These are phyloP conservation scores for Macrotrachela quadricornifera DNA, from an alignment of 1,140 invertebrate genomes.

Conservation along the genomic window DNA sequence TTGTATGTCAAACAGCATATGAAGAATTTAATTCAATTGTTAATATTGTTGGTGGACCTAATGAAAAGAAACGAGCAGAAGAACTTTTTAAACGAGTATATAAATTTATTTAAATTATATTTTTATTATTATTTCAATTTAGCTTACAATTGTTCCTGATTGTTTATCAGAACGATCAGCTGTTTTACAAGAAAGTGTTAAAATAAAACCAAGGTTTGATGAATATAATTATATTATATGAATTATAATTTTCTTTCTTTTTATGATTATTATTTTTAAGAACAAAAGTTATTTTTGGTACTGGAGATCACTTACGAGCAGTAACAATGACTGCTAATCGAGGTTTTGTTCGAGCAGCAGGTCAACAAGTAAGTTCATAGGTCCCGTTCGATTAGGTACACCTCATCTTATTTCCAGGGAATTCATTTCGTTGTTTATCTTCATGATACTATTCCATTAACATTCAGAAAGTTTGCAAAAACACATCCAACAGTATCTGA, in stretches of 20 bases:
- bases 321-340: constrained; percentile 69
- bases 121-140: too few relatives aligned
- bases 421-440: neutral
- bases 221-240: too few relatives aligned
- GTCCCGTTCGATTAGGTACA: neutral
- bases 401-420: neutral
- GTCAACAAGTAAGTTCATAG: constrained; percentile 46
- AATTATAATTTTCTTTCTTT: too few relatives aligned
- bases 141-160: constrained; percentile 20
- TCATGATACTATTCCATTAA: neutral
- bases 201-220: too few relatives aligned
- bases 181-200: too few relatives aligned
- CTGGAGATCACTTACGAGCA: constrained; percentile 55
- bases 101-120: too few relatives aligned
- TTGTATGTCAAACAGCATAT: constrained; percentile 56
- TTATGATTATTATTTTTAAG: neutral
- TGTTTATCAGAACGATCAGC: too few relatives aligned
- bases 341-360: constrained; percentile 62
- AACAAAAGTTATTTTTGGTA: constrained; percentile 53
- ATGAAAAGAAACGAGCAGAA: constrained; percentile 45
- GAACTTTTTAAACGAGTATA: constrained; percentile 43
- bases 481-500: too few relatives aligned
- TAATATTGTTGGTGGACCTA: constrained; percentile 49
- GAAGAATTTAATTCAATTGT: constrained; percentile 59
- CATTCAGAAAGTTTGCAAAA: neutral